Evolutionary conservation across 2,797 vertebrate genomes (phyloP).

Genomic region (Ispidina picta): DNA sequence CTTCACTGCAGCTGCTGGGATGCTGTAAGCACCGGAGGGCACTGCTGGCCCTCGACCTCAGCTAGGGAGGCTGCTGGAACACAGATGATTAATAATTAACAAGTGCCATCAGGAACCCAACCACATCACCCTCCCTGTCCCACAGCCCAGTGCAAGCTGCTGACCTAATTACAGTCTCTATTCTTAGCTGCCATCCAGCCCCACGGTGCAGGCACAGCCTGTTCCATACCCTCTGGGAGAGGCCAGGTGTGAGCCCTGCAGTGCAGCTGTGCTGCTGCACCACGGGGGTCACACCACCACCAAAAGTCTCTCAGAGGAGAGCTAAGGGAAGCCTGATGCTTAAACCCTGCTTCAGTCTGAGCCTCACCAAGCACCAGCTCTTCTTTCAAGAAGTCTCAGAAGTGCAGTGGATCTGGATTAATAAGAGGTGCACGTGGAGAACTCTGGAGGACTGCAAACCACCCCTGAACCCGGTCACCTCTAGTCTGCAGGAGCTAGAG

Average conservation of each 20-base stretch:
- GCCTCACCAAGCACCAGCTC: background rate
- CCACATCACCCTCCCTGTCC: background rate
- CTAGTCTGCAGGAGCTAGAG: background rate
- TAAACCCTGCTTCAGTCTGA: background rate
- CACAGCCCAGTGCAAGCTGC: background rate
- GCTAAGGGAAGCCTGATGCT: background rate
- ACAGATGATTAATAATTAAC: conserved; percentile 43
- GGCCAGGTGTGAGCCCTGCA: background rate
- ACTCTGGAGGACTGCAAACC: background rate
- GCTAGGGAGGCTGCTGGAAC: background rate
- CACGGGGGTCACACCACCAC: background rate
- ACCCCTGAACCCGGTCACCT: background rate
- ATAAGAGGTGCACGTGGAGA: background rate
- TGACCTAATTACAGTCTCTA: conserved; percentile 12
- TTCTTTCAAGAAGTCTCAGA: background rate
- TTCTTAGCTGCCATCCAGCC: background rate
- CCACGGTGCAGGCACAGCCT: background rate
- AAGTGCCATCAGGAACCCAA: conserved; percentile 13
- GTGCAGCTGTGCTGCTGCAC: background rate
- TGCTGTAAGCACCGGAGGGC: background rate
- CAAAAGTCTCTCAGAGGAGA: background rate
- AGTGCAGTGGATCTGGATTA: background rate
- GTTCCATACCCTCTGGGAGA: background rate
- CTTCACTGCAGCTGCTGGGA: background rate
- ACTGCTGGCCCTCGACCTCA: background rate